A percentile compares a stretch with the other conserved stretches of the same genome.
phyloP scores from a whole-genome alignment of 2,888 invertebrate genomes.

The Acleris holmiana region DNA sequence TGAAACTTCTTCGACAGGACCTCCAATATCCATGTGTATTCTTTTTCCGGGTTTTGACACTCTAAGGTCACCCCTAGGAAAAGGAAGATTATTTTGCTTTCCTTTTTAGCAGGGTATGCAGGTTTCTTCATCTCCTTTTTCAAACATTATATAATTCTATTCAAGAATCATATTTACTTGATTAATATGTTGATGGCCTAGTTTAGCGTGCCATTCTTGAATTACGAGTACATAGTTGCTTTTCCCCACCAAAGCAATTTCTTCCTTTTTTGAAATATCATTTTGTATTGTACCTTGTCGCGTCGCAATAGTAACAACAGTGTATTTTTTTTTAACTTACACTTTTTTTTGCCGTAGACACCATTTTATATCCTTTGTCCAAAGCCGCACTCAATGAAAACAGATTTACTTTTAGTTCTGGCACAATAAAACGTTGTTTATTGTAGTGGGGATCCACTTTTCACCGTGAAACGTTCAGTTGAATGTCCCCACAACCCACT shows the following conservation, averaged over 20 bases:
- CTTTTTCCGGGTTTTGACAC: slow-evolving; percentile 15
- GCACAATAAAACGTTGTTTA: slow-evolving; percentile 5
- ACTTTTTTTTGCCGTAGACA: neutral
- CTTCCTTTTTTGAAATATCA: slow-evolving; percentile 11
- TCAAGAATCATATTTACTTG: slow-evolving; percentile 17
- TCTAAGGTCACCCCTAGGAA: slow-evolving; percentile 3
- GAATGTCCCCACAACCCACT: slow-evolving; percentile 7
- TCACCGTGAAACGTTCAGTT: neutral
- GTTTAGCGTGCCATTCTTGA: neutral
- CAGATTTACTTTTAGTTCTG: slow-evolving; percentile 10
- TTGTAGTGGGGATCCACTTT: slow-evolving; percentile 5
- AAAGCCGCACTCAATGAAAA: neutral
- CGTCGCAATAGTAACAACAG: slow-evolving; percentile 14
- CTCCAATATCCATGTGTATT: slow-evolving; percentile 24
- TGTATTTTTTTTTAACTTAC: neutral
- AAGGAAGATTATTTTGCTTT: slow-evolving; percentile 2
- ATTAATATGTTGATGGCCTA: slow-evolving; percentile 4
- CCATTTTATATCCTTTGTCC: slow-evolving; percentile 1
- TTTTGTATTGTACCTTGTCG: slow-evolving; percentile 29
- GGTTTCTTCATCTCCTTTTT: neutral
- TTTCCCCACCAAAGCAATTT: slow-evolving; percentile 20
- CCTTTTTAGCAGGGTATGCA: neutral
- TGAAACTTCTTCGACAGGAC: slow-evolving; percentile 16
- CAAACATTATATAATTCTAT: slow-evolving; percentile 3
- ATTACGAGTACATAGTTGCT: neutral